A percentile compares a stretch with the other conserved stretches of the same genome.
Conservation (phyloP, 2,888 invertebrate species). For the Leucophora obtusa region DNA sequence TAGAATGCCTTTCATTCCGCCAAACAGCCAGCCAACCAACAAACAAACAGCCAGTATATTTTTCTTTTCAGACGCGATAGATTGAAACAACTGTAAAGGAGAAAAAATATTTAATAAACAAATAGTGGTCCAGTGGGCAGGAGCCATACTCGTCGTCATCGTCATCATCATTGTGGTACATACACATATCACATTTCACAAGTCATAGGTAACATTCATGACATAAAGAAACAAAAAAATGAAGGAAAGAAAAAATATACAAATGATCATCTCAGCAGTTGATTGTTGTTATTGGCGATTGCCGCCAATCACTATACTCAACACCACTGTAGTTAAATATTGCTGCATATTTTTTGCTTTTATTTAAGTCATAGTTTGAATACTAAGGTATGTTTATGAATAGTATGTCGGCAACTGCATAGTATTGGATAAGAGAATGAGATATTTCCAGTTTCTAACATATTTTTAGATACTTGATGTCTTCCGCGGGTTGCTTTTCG, state of each 20-base stretch:
- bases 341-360: slow-evolving; percentile 45
- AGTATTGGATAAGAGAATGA: slow-evolving; percentile 4
- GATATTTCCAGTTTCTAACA: too few relatives aligned
- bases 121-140: slow-evolving; percentile 54
- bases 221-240: slow-evolving; percentile 52
- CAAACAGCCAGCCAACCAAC: slow-evolving; percentile 11
- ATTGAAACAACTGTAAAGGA: slow-evolving; percentile 38
- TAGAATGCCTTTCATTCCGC: slow-evolving; percentile 40
- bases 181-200: slow-evolving; percentile 61
- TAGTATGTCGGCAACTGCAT: not conserved
- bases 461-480: too few relatives aligned
- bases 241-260: slow-evolving; percentile 26
- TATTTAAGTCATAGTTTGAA: slow-evolving; percentile 36
- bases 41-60: slow-evolving; percentile 44
- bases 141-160: slow-evolving; percentile 31
- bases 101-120: slow-evolving; percentile 35
- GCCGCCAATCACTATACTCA: slow-evolving; percentile 59
- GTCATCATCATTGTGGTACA: not conserved
- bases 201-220: slow-evolving; percentile 62
- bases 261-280: slow-evolving; percentile 60
- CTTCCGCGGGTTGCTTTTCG: too few relatives aligned
- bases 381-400: slow-evolving; percentile 23
- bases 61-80: slow-evolving; percentile 34
- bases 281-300: slow-evolving; percentile 60
- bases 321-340: slow-evolving; percentile 34